Percentiles rank a stretch among this genome's conserved stretches.
These are phyloP conservation scores for Mycetomoellerius zeteki DNA, from an alignment of 1,140 invertebrate genomes.

Conservation along the genomic window DNA sequence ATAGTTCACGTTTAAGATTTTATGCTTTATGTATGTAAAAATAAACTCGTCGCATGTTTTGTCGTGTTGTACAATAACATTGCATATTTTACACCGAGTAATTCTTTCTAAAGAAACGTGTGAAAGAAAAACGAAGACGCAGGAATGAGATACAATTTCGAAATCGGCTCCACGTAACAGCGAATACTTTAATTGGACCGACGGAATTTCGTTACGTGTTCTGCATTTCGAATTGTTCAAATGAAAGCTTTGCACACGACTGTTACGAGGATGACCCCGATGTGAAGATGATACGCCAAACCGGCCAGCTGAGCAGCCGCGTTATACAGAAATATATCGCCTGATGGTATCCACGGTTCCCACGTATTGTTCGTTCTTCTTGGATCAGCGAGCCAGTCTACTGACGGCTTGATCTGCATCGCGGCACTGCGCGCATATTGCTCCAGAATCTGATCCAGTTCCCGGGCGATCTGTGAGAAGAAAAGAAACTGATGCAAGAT, in stretches of 20 bases:
- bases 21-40: background rate
- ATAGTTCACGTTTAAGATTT: background rate
- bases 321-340: slow-evolving; percentile 71
- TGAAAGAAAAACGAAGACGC: background rate
- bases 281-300: slow-evolving; percentile 76
- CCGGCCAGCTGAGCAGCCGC: slow-evolving; percentile 71
- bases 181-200: background rate
- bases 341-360: slow-evolving; percentile 83
- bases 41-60: background rate
- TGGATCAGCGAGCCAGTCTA: slow-evolving; percentile 86
- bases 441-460: slow-evolving; percentile 84
- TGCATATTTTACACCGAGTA: background rate
- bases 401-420: slow-evolving; percentile 80
- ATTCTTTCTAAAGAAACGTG: background rate
- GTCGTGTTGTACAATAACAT: background rate
- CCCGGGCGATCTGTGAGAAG: slow-evolving; percentile 77
- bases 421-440: slow-evolving; percentile 80
- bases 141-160: background rate
- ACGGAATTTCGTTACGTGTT: background rate
- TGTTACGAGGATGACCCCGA: slow-evolving; percentile 76
- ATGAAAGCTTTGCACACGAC: slow-evolving; percentile 72
- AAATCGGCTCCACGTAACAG: background rate
- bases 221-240: slow-evolving; percentile 62
- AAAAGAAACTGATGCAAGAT: background rate
- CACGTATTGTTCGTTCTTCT: slow-evolving; percentile 85